Evolutionary conservation across 2,113 vertebrate genomes (phyloP).

Genomic region (Aix galericulata): DNA sequence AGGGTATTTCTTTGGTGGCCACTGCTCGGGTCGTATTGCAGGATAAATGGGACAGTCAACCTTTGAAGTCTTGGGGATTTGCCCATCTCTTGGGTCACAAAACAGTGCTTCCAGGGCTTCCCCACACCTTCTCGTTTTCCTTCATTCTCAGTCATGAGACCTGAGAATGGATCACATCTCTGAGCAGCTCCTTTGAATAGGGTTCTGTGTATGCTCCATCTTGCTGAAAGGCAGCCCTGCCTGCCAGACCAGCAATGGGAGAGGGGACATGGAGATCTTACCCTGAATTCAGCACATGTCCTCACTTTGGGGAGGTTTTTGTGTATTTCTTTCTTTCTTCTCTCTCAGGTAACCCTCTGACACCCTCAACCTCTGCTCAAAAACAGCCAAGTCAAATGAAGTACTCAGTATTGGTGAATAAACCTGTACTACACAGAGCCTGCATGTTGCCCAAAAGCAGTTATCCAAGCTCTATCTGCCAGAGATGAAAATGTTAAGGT

Average conservation of each 20-base stretch:
- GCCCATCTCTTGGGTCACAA: too few species aligned
- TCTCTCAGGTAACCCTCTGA: accelerated
- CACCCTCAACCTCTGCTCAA: neutral
- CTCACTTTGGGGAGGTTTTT: neutral
- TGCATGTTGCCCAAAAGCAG: neutral
- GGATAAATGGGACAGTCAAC: neutral
- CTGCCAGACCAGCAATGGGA: neutral
- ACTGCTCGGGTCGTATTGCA: accelerated
- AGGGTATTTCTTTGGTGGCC: neutral
- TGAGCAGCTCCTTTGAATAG: neutral
- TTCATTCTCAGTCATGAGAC: too few species aligned
- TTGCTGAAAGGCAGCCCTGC: neutral
- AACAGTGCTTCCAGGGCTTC: too few species aligned
- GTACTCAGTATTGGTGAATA: neutral
- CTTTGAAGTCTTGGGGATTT: neutral
- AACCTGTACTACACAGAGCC: neutral
- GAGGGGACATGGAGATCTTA: neutral
- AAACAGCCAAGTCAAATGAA: neutral
- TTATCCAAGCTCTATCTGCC: neutral
- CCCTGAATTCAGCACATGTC: neutral
- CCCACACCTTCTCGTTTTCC: too few species aligned
- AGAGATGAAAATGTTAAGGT: neutral
- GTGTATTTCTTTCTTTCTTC: neutral
- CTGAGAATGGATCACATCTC: neutral
- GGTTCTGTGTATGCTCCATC: neutral